These are phyloP conservation scores for Hyperoplus immaculatus DNA, from an alignment of 2,797 vertebrate species.

Conservation along the genomic window DNA sequence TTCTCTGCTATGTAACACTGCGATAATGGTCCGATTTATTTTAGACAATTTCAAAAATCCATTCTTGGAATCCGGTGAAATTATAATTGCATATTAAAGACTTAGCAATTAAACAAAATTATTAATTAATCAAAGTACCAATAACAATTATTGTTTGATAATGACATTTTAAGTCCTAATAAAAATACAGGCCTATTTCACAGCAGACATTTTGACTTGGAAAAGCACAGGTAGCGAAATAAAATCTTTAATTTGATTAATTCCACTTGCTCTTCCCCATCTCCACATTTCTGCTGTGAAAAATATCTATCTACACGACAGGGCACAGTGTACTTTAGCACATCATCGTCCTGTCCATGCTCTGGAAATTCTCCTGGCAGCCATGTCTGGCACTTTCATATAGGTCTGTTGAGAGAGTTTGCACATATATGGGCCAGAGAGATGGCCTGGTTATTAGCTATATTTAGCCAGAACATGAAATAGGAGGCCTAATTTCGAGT, in stretches of 20 bases:
- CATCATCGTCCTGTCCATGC: slow-evolving; percentile 12
- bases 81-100: background rate
- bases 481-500: slow-evolving; percentile 19
- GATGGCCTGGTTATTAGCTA: slow-evolving; percentile 69
- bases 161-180: background rate
- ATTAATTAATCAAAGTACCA: background rate
- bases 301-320: background rate
- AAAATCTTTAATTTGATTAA: no score
- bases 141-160: background rate
- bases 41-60: no score
- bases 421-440: slow-evolving; percentile 66
- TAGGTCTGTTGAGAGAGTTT: slow-evolving; percentile 41
- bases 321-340: slow-evolving; percentile 9
- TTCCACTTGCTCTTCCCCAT: no score
- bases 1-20: background rate
- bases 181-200: background rate
- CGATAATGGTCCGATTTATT: background rate
- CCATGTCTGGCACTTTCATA: slow-evolving; percentile 51
- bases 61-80: no score
- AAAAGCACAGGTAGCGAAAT: background rate
- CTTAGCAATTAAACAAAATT: background rate
- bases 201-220: background rate
- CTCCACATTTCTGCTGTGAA: background rate
- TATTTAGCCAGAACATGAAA: slow-evolving; percentile 49
- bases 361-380: slow-evolving; percentile 41